These are phyloP conservation scores for Lepus americanus DNA, from an alignment of 2,113 vertebrate species.

Conservation along the genomic window DNA sequence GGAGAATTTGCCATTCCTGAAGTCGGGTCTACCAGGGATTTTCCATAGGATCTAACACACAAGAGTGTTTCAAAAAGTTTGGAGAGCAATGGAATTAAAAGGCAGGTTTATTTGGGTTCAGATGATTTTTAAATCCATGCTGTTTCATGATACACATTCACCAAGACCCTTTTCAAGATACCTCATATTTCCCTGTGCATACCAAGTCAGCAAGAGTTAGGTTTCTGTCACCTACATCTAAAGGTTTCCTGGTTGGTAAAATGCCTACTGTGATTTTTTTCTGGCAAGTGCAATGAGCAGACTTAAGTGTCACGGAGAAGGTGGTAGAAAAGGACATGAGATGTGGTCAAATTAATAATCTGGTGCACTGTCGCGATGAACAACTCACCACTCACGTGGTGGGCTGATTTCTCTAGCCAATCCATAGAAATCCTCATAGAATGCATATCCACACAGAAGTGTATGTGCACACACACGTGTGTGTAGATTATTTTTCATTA, in stretches of 20 bases:
- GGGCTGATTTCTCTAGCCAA: neutral
- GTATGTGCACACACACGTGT: neutral
- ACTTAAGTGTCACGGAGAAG: neutral
- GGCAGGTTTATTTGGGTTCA: no score
- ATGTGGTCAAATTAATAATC: neutral
- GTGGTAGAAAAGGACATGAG: neutral
- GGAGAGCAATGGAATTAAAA: no score
- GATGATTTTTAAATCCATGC: no score
- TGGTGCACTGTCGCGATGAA: fast-evolving
- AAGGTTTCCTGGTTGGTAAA: neutral
- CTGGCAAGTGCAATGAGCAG: neutral
- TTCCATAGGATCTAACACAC: neutral
- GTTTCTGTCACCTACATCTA: neutral
- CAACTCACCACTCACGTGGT: neutral
- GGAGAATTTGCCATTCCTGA: neutral
- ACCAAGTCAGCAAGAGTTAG: neutral
- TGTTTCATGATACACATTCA: no score
- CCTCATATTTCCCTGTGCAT: neutral
- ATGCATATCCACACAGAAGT: neutral
- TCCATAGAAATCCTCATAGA: neutral
- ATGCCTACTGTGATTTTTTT: neutral
- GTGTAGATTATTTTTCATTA: neutral
- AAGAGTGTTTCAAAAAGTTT: no score
- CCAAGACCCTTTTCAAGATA: no score
- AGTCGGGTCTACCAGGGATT: neutral